phyloP scores from a whole-genome alignment of 2,888 invertebrate species.

The Agrotis exclamationis region DNA sequence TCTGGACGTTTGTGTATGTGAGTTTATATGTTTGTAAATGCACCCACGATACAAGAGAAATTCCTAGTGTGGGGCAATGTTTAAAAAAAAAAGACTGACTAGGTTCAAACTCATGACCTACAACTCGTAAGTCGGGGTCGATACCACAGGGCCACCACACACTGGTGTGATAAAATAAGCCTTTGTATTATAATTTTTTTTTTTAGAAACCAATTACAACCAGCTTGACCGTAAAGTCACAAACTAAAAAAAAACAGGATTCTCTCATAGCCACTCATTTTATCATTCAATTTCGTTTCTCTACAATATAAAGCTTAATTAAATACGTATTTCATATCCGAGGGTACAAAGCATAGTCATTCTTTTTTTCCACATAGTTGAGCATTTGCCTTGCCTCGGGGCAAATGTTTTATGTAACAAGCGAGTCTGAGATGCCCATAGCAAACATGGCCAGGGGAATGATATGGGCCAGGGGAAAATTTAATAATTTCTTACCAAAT shows the following conservation, averaged over 20 bases:
- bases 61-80: too few relatives aligned
- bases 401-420: constrained; percentile 78
- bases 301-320: constrained; percentile 80
- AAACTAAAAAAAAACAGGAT: constrained; percentile 45
- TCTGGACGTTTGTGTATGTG: too few relatives aligned
- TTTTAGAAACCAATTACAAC: constrained; percentile 22
- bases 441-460: constrained; percentile 63
- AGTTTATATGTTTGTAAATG: too few relatives aligned
- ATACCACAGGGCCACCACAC: too few relatives aligned
- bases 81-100: too few relatives aligned
- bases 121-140: too few relatives aligned
- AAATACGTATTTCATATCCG: constrained; percentile 85
- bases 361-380: constrained; percentile 84
- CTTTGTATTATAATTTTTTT: neutral
- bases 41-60: too few relatives aligned
- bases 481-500: constrained; percentile 63
- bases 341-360: constrained; percentile 74
- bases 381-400: constrained; percentile 76
- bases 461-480: constrained; percentile 61
- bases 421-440: constrained; percentile 61
- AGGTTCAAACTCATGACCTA: too few relatives aligned
- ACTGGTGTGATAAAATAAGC: neutral
- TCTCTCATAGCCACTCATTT: constrained; percentile 66
- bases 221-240: constrained; percentile 22
- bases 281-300: constrained; percentile 74